Conservation (phyloP, 2,113 vertebrate species). For the Gila orcuttii region DNA sequence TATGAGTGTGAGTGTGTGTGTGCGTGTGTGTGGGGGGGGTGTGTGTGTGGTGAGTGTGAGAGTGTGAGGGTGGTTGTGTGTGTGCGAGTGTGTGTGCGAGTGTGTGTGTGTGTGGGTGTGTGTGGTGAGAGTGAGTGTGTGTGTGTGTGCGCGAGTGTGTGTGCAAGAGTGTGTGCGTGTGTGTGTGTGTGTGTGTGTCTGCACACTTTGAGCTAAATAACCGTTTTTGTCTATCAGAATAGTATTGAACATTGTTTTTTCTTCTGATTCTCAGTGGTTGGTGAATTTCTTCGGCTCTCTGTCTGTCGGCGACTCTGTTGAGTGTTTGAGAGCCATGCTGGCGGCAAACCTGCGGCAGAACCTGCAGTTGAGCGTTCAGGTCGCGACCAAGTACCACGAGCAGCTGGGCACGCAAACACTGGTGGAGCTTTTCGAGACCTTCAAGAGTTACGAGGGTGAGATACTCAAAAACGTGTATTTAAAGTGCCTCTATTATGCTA, state of each 20-base stretch:
- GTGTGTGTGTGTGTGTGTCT: too few relatives aligned
- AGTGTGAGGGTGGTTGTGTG: too few relatives aligned
- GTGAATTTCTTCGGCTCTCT: conserved; percentile 91
- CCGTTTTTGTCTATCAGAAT: not conserved
- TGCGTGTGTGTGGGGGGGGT: too few relatives aligned
- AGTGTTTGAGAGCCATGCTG: conserved; percentile 88
- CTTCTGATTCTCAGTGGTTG: conserved; percentile 80
- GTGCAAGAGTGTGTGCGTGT: too few relatives aligned
- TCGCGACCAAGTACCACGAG: conserved; percentile 92
- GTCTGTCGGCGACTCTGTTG: conserved; percentile 89
- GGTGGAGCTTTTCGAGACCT: conserved; percentile 93
- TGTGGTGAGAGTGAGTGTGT: too few relatives aligned
- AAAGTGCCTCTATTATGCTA: too few relatives aligned
- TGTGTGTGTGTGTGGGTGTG: too few relatives aligned
- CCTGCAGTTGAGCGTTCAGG: conserved; percentile 89
- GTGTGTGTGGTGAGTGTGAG: too few relatives aligned
- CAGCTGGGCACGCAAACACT: conserved; percentile 87
- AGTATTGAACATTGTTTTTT: not conserved
- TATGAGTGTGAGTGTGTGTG: too few relatives aligned
- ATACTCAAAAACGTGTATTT: not conserved
- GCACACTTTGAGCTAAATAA: not conserved
- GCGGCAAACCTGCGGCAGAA: conserved; percentile 91
- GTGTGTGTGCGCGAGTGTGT: too few relatives aligned
- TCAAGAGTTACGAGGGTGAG: conserved; percentile 93
- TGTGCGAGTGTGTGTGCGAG: too few relatives aligned